phyloP scores from a whole-genome alignment of 2,888 invertebrate genomes.

The Sesia bembeciformis region DNA sequence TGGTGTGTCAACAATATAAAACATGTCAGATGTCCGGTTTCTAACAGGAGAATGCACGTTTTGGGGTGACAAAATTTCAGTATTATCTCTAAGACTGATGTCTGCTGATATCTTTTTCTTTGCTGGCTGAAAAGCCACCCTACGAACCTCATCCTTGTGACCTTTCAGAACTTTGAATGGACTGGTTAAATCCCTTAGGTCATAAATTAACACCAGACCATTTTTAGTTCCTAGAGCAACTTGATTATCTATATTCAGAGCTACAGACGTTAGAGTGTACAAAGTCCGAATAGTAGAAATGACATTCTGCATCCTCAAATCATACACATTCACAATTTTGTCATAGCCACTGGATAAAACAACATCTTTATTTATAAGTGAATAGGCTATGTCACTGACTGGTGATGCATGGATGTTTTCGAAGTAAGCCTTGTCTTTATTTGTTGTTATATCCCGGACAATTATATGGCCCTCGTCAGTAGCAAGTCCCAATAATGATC shows the following conservation, averaged over 20 bases:
- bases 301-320: constrained; percentile 60
- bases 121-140: constrained; percentile 59
- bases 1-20: constrained; percentile 50
- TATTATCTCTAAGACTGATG: constrained; percentile 56
- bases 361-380: constrained; percentile 70
- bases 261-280: constrained; percentile 48
- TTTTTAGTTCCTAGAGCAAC: constrained; percentile 73
- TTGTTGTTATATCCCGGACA: constrained; percentile 54
- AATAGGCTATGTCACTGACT: constrained; percentile 73
- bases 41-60: constrained; percentile 35
- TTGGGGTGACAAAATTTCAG: constrained; percentile 28
- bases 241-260: constrained; percentile 58
- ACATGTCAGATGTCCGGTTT: constrained; percentile 51
- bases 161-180: constrained; percentile 62
- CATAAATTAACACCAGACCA: constrained; percentile 70
- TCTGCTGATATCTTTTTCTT: constrained; percentile 43
- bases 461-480: constrained; percentile 68
- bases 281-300: constrained; percentile 56
- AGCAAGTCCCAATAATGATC: constrained; percentile 58
- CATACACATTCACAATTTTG: constrained; percentile 72
- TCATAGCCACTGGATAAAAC: constrained; percentile 73
- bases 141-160: constrained; percentile 63
- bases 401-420: constrained; percentile 72
- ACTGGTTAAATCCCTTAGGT: constrained; percentile 65
- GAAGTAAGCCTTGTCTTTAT: constrained; percentile 61